Base-by-base conservation (phyloP, 2,113 vertebrate genomes). In the Poecilia latipinna region DNA sequence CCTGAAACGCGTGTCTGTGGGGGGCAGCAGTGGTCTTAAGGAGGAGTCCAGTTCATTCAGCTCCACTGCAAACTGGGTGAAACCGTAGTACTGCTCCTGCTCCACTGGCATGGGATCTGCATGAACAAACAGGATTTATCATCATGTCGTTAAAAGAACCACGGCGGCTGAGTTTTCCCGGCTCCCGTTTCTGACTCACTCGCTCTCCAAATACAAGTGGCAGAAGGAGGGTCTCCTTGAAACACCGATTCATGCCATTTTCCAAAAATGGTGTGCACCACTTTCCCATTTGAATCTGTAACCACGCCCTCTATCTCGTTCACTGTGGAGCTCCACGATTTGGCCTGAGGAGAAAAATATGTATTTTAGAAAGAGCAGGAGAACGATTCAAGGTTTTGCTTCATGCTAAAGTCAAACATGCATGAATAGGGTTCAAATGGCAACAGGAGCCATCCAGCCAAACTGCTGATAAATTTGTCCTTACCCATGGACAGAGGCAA, bases 231-330 rank as follows among this genome's bases (percentile, higher is more conserved):
- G 4, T 95, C 94, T 1, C 97, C 97, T 44, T 95, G 96, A 88
- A 97, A 99, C 67, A 99, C 92, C 24, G 96, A 97, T 32, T 99
- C 98, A 0, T 98, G 95, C 98, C 98, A 99, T 82, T 97, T 97
- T 65, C 98, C 98, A 75, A 97, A 99, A 3, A 99, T 93, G 31
- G 95, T 93, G 79, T 96, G 96, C 11, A 97, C 91, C 0, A 95
- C 93, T 72, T 96, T 95, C 12, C 97, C 97, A 0, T 87, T 83
- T 74, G 91, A 91, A 88, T 98, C 94, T n/a, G 96, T 90, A 11
- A 99, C 91, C 2, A 96, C 95, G 22, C 97, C 98, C 92, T 99
- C 96, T 44, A 99, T 97, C 89, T 98, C 96, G 4, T 97, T 97
- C 73, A 95, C 95, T 0, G 95, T 93, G 4, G 96, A 95, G 77